A percentile compares a stretch with the other conserved stretches of the same genome.
These are phyloP conservation scores for Latrodectus hesperus DNA, from an alignment of 2,888 invertebrate species.

Conservation along the genomic window DNA sequence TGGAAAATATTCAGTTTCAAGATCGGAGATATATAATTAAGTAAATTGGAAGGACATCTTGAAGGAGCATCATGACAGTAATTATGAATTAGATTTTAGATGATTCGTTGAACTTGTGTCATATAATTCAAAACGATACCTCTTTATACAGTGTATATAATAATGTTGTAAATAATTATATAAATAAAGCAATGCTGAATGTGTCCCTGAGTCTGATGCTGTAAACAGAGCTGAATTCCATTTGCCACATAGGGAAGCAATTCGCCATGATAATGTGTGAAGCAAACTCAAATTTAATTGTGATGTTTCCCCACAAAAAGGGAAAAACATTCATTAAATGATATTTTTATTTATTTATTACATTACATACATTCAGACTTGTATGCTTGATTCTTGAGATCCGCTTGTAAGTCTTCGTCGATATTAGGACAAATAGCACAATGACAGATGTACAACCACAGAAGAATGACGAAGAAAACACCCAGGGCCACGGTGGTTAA, in stretches of 20 bases:
- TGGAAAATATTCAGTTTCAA: neutral
- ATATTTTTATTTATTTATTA: no score
- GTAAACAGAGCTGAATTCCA: neutral
- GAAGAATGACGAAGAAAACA: no score
- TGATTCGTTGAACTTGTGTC: neutral
- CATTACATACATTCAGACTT: no score
- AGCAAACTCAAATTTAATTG: no score
- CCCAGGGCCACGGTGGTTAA: no score
- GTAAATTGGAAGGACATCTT: neutral
- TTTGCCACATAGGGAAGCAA: neutral
- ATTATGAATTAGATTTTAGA: neutral
- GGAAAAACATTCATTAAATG: no score
- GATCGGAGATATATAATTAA: neutral
- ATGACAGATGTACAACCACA: no score
- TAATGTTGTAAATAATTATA: neutral
- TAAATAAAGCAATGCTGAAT: neutral
- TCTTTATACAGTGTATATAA: neutral
- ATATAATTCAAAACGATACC: neutral
- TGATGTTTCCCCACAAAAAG: no score
- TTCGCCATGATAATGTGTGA: neutral
- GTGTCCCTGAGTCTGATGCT: neutral
- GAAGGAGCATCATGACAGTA: neutral
- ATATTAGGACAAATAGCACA: no score
- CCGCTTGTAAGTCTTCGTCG: no score
- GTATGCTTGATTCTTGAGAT: no score